A percentile compares a stretch with the other conserved stretches of the same genome.
These are phyloP conservation scores for Philotrypesis tridentata DNA, from an alignment of 1,140 invertebrate genomes.

Conservation along the genomic window DNA sequence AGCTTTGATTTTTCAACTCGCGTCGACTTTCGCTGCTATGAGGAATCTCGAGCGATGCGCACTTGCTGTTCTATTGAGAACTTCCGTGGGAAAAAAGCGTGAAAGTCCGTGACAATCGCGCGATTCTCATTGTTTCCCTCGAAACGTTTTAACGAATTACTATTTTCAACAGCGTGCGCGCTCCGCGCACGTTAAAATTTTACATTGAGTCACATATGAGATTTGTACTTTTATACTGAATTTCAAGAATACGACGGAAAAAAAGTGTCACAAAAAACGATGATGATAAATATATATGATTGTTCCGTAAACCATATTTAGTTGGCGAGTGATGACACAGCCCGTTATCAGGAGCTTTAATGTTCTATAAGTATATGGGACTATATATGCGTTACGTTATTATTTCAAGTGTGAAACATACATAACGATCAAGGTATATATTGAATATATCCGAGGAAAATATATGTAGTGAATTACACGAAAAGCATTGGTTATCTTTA, in stretches of 20 bases:
- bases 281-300: neutral
- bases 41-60: slow-evolving; percentile 10
- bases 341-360: neutral
- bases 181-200: slow-evolving; percentile 30
- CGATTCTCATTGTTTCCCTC: neutral
- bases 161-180: slow-evolving; percentile 12
- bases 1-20: slow-evolving; percentile 1
- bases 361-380: neutral
- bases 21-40: neutral
- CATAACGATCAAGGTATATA: neutral
- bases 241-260: slow-evolving; percentile 31
- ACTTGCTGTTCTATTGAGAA: too few species aligned
- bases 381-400: neutral
- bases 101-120: neutral
- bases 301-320: neutral
- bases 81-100: neutral
- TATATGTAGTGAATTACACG: neutral
- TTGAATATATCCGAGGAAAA: neutral
- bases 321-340: neutral
- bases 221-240: slow-evolving; percentile 51
- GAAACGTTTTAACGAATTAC: neutral
- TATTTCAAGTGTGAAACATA: neutral
- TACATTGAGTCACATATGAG: slow-evolving; percentile 35
- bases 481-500: neutral
- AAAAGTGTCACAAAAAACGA: slow-evolving; percentile 35